These are phyloP conservation scores for Lasioglossum baleicum DNA, from an alignment of 1,140 invertebrate species.

Conservation along the genomic window DNA sequence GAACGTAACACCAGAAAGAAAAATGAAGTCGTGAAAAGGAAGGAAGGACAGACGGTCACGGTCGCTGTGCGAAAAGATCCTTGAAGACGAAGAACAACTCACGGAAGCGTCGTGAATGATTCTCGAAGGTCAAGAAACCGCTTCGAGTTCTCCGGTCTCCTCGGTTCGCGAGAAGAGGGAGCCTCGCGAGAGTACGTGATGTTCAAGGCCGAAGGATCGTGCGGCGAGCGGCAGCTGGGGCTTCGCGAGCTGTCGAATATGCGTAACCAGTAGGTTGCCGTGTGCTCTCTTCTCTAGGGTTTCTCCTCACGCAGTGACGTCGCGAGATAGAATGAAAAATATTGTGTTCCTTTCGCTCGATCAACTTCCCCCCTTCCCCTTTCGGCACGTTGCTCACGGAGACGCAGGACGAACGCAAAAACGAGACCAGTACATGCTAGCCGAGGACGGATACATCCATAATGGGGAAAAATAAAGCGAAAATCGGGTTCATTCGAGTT, in stretches of 20 bases:
- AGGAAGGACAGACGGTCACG: background rate
- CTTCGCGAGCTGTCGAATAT: slow-evolving; percentile 9
- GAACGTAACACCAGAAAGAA: too few species aligned
- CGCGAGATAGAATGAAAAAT: background rate
- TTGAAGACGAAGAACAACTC: background rate
- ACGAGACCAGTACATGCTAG: background rate
- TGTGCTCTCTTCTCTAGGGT: slow-evolving; percentile 28
- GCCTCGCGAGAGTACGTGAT: background rate
- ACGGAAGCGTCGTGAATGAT: background rate
- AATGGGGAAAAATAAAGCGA: background rate
- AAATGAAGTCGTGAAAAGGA: background rate
- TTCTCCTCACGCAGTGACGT: slow-evolving; percentile 4
- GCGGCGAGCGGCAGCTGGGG: background rate
- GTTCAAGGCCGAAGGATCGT: too few species aligned
- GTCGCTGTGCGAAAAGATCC: background rate
- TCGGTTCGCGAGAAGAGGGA: background rate
- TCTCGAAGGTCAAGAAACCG: background rate
- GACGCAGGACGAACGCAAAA: background rate
- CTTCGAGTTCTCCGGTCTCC: background rate
- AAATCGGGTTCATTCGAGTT: background rate
- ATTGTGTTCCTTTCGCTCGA: background rate
- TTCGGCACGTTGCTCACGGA: slow-evolving; percentile 15
- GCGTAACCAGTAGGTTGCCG: slow-evolving; percentile 26
- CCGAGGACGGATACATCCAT: background rate
- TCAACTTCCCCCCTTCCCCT: background rate